These are phyloP conservation scores for Agrotis ipsilon DNA, from an alignment of 2,888 invertebrate species.

Conservation along the genomic window DNA sequence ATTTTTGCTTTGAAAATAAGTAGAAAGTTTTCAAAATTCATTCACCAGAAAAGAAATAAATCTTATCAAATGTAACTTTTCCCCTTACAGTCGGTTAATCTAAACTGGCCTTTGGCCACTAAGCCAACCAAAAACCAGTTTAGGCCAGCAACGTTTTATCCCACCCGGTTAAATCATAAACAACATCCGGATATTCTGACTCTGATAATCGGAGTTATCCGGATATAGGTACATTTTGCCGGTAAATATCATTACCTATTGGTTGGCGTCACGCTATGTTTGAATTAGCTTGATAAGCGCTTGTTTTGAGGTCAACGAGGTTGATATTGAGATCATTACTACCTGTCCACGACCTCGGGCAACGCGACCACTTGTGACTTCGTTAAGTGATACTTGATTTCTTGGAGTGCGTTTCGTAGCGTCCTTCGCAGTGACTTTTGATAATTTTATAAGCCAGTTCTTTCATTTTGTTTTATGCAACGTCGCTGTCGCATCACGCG, in stretches of 20 bases:
- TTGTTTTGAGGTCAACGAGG: slow-evolving; percentile 14
- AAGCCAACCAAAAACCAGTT: too few species aligned
- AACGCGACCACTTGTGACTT: not conserved
- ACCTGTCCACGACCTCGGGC: not conserved
- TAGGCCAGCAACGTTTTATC: too few species aligned
- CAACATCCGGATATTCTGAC: slow-evolving; percentile 11
- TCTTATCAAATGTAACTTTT: not conserved
- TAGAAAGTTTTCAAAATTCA: not conserved
- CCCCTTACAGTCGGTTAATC: not conserved
- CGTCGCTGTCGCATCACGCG: too few species aligned
- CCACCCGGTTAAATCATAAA: slow-evolving; percentile 20
- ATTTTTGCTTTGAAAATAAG: too few species aligned
- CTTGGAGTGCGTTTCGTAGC: too few species aligned
- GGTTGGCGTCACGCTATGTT: slow-evolving; percentile 32
- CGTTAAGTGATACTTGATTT: too few species aligned
- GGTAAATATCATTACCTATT: slow-evolving; percentile 41
- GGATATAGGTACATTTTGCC: slow-evolving; percentile 30
- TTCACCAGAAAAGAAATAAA: not conserved
- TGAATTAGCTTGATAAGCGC: slow-evolving; percentile 29
- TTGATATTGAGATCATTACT: not conserved
- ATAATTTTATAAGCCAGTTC: too few species aligned
- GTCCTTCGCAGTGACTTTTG: too few species aligned
- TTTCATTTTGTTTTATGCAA: too few species aligned
- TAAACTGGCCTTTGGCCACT: too few species aligned
- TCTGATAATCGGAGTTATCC: slow-evolving; percentile 37